Conservation (phyloP, 2,113 vertebrate genomes). For the Pollimyrus isidori region DNA sequence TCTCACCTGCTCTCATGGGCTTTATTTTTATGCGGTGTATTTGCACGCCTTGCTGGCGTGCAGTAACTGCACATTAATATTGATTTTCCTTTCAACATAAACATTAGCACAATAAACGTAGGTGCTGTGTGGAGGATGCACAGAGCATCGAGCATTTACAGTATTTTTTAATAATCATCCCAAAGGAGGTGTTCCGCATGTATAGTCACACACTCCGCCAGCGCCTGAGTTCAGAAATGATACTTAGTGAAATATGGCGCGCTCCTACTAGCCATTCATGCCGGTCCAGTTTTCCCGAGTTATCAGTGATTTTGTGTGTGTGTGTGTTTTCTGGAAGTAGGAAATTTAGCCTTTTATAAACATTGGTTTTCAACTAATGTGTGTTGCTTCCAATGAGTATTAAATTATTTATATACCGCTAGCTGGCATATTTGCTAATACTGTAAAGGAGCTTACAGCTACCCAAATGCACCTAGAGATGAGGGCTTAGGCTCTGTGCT, state of each 20-base stretch:
- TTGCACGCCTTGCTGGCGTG: neutral
- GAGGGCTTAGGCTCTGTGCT: neutral
- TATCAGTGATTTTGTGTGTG: neutral
- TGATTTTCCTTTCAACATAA: neutral
- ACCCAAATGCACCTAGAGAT: neutral
- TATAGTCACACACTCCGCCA: neutral
- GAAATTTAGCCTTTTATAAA: neutral
- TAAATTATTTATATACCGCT: neutral
- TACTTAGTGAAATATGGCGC: neutral
- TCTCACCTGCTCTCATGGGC: neutral
- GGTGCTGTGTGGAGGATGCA: neutral
- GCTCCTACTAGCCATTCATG: neutral
- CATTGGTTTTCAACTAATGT: neutral
- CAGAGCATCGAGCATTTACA: neutral
- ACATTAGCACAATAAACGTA: neutral
- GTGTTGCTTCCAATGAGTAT: neutral
- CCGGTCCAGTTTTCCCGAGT: neutral
- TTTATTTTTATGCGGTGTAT: neutral
- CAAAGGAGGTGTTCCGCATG: neutral
- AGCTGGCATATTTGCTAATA: neutral
- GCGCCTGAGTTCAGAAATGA: neutral
- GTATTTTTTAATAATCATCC: neutral
- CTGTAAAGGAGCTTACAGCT: slow-evolving; percentile 2
- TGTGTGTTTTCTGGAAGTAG: neutral
- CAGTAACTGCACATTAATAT: neutral